Evolutionary conservation across 2,888 invertebrate genomes (phyloP), one percentile per base, ranked within the genome.

Genomic region (Morpho deidamia): DNA sequence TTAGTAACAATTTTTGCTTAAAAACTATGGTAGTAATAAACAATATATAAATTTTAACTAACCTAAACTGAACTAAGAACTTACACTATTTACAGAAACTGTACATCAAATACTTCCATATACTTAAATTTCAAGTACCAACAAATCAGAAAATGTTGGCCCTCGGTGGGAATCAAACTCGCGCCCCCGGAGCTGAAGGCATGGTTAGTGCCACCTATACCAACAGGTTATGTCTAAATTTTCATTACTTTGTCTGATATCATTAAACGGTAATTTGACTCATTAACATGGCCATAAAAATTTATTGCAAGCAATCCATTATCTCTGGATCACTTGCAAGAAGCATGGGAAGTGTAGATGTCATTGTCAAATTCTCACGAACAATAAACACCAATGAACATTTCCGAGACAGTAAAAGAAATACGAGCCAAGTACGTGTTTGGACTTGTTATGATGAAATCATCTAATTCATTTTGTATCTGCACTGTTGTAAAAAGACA

Each of bases 401-500:
- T 37, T 37, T 37, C 37, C 37, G 7, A 37, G 37, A 37, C 23
- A 7, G 4, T 37, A 37, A 34, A 48, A 41, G 40, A 41, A 41
- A 48, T 48, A 41, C 38, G 40, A 48, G 40, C 48, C 42, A 8
- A 1, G 44, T 40, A 61, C 61, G 50, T 59, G 61, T 50, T 45
- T 14, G 39, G 56, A 61, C 61, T 53, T 61, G 61, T 58, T 52
- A 44, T 33, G 47, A 47, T 44, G 46, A 51, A 34, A 51, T 51
- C 38, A 33, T 47, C 37, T 54, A 51, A 57, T 57, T 54, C 47
- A 54, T 50, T 56, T 56, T 35, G 43, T 46, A 37, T 23, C 23
- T 35, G 43, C 23, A 50, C n/a, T n/a, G 33, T 14, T 49, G 50
- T 44, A 60, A 61, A 55, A 53, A 40, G 65, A 71, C 67, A 68